phyloP scores from a whole-genome alignment of 2,888 invertebrate species.

The Amblyteles armatorius region DNA sequence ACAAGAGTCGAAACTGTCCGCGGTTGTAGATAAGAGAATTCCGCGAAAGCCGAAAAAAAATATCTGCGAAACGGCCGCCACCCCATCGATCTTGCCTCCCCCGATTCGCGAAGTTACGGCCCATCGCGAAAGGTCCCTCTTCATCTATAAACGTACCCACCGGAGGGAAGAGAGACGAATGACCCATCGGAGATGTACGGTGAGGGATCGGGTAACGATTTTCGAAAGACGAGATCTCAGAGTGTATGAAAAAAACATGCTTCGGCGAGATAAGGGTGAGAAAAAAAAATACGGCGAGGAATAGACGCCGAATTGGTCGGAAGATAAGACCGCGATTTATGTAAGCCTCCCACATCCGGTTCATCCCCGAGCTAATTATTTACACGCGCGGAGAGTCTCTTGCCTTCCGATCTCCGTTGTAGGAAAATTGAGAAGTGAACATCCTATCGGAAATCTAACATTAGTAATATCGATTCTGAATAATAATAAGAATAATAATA shows the following conservation, averaged over 20 bases:
- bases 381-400: neutral
- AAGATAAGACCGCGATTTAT: neutral
- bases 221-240: neutral
- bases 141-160: constrained; percentile 19
- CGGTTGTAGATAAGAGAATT: constrained; percentile 23
- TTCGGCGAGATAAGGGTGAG: neutral
- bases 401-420: neutral
- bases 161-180: neutral
- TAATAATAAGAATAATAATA: neutral
- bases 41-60: neutral
- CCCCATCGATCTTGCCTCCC: constrained; percentile 4
- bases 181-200: neutral
- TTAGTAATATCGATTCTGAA: too few relatives aligned
- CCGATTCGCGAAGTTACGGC: constrained; percentile 25
- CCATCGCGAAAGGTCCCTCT: neutral
- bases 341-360: neutral
- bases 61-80: neutral
- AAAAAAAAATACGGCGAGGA: neutral
- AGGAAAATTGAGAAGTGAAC: neutral
- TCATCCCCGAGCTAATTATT: neutral
- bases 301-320: neutral
- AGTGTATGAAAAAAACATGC: neutral
- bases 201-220: constrained; percentile 7
- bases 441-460: neutral
- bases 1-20: constrained; percentile 14